A percentile compares a stretch with the other conserved stretches of the same genome.
These are phyloP conservation scores for Diglossa brunneiventris DNA, from an alignment of 2,113 vertebrate species.

Conservation along the genomic window DNA sequence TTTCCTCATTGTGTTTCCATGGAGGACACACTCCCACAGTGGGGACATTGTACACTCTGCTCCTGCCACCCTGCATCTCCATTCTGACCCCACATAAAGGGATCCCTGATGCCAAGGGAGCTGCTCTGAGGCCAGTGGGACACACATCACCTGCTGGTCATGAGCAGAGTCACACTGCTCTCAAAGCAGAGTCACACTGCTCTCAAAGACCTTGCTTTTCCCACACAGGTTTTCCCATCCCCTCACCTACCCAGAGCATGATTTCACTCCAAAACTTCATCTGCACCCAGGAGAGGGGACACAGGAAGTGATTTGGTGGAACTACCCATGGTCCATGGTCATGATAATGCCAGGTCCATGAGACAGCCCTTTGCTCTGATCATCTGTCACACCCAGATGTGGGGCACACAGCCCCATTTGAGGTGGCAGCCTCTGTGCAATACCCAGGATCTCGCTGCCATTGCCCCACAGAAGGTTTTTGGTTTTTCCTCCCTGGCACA, in stretches of 20 bases:
- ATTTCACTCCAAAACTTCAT: background rate
- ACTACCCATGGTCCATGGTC: background rate
- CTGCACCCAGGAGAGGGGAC: background rate
- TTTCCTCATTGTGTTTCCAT: background rate
- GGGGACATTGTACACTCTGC: background rate
- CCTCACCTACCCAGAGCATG: background rate
- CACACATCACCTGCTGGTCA: background rate
- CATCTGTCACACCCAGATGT: background rate
- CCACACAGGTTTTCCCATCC: background rate
- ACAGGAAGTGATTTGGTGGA: background rate
- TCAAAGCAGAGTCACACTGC: background rate
- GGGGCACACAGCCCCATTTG: background rate
- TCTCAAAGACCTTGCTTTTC: background rate
- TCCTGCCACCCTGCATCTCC: background rate
- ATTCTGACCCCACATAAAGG: background rate
- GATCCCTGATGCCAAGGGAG: background rate
- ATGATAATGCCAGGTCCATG: no score
- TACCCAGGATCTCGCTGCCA: fast-evolving
- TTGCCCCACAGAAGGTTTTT: fast-evolving
- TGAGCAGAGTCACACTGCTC: fast-evolving
- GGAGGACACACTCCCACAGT: background rate
- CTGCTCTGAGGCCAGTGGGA: background rate
- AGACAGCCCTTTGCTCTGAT: background rate
- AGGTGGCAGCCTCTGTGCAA: background rate
- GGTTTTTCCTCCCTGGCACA: background rate